phyloP scores from a whole-genome alignment of 2,113 vertebrate species.

The Laticauda laticaudata region DNA sequence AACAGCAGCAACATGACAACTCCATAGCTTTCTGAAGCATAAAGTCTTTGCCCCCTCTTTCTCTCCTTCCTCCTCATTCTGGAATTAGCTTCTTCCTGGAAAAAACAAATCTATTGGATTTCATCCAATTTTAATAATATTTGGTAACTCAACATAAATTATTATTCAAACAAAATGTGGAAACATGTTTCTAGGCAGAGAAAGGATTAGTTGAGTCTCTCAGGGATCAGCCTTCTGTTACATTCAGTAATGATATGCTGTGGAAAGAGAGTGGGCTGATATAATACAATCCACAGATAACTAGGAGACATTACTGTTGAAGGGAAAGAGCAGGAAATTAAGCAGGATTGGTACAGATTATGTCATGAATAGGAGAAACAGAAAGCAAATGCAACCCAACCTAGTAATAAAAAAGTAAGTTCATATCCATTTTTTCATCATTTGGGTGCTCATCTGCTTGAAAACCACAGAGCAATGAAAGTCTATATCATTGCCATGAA shows the following conservation, averaged over 20 bases:
- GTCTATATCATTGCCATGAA: not conserved
- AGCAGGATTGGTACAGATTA: conserved; percentile 4
- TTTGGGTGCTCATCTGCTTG: not conserved
- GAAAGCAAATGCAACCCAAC: conserved; percentile 2
- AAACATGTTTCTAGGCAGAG: not conserved
- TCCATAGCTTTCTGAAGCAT: not conserved
- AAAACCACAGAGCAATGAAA: not conserved
- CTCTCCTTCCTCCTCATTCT: not conserved
- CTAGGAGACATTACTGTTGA: not conserved
- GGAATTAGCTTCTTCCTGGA: not conserved
- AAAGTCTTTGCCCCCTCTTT: not conserved
- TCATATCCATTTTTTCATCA: not conserved
- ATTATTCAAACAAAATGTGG: not conserved
- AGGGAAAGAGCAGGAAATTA: conserved; percentile 9
- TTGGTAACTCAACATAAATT: conserved; percentile 5
- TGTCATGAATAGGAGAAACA: conserved; percentile 9
- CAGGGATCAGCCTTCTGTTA: conserved; percentile 12
- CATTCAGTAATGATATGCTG: conserved; percentile 16
- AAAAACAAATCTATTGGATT: not conserved
- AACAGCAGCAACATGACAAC: not conserved
- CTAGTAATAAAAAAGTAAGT: not conserved
- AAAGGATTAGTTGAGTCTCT: conserved; percentile 3
- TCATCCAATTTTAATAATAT: conserved; percentile 12
- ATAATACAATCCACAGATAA: conserved; percentile 33
- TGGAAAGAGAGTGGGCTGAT: conserved; percentile 20